Conservation (phyloP, 2,113 vertebrate genomes). For the Protobothrops flavoviridis region DNA sequence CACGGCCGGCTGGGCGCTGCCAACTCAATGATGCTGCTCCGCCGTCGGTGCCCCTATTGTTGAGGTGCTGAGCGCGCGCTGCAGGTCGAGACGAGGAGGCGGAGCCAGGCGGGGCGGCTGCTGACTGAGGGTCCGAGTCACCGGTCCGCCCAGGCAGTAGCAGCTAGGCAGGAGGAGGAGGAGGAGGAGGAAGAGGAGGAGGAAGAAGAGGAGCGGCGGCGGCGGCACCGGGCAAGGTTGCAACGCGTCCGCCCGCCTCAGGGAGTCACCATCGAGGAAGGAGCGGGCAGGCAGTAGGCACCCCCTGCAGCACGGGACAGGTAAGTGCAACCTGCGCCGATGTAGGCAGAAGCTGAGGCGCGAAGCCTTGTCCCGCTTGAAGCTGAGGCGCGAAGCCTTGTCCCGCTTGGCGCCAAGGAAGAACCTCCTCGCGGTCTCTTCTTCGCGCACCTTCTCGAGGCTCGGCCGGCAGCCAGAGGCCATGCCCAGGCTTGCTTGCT, state of each 20-base stretch:
- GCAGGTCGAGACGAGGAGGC: conserved; percentile 52
- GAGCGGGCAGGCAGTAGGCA: conserved; percentile 3
- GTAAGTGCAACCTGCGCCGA: conserved; percentile 5
- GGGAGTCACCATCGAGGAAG: conserved; percentile 37
- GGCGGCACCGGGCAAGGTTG: neutral
- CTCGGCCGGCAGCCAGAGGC: neutral
- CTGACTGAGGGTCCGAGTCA: neutral
- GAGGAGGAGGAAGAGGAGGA: neutral
- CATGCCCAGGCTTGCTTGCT: neutral
- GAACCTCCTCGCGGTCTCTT: neutral
- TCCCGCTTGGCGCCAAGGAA: neutral
- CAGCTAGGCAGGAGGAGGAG: neutral
- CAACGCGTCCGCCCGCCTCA: conserved; percentile 3
- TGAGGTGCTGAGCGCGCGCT: neutral
- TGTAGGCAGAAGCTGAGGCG: no score
- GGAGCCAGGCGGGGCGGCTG: conserved; percentile 47
- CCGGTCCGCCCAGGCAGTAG: neutral
- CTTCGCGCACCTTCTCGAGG: neutral
- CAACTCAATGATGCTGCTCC: neutral
- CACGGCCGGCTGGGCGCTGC: neutral
- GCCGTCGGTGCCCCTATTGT: neutral
- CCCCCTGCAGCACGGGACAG: conserved; percentile 43
- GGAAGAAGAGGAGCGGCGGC: neutral
- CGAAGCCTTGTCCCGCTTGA: neutral
- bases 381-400: neutral